A percentile compares a stretch with the other conserved stretches of the same genome.
Conservation (phyloP, 2,888 invertebrate species). For the Tolmerus cingulatus region DNA sequence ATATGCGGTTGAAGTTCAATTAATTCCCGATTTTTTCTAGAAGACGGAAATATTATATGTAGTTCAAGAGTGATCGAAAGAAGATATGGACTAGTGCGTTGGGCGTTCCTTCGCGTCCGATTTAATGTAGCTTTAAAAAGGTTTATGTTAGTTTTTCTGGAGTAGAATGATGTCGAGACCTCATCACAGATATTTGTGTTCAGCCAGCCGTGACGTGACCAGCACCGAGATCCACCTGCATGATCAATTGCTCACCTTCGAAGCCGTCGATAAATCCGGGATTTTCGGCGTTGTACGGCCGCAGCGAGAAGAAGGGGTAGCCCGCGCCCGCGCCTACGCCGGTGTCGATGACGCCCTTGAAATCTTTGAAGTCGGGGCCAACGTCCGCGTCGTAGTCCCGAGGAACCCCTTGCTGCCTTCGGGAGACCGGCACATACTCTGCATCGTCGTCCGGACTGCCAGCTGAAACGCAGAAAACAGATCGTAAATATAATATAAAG, state of each 20-base stretch:
- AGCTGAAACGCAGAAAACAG: conserved; percentile 35
- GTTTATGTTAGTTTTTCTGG: too few relatives aligned
- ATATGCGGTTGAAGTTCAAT: background rate
- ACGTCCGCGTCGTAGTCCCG: conserved; percentile 49
- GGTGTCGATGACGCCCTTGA: conserved; percentile 61
- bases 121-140: too few relatives aligned
- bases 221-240: too few relatives aligned
- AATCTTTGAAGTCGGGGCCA: conserved; percentile 56
- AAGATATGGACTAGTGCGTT: too few relatives aligned
- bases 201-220: too few relatives aligned
- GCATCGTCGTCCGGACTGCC: conserved; percentile 47
- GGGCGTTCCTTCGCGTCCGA: background rate
- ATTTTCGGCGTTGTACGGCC: conserved; percentile 53
- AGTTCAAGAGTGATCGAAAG: too few relatives aligned
- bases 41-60: too few relatives aligned
- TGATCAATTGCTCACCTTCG: conserved; percentile 56
- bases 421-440: conserved; percentile 48
- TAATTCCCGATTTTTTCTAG: too few relatives aligned
- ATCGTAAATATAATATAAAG: background rate
- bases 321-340: conserved; percentile 54
- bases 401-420: conserved; percentile 25
- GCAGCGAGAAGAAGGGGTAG: conserved; percentile 59
- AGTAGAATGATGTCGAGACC: too few relatives aligned
- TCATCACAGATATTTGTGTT: background rate
- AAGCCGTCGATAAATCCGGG: conserved; percentile 60